Evolutionary conservation across 2,113 vertebrate genomes (phyloP), one percentile per base, ranked within the genome.

Genomic region (Gobio gobio): DNA sequence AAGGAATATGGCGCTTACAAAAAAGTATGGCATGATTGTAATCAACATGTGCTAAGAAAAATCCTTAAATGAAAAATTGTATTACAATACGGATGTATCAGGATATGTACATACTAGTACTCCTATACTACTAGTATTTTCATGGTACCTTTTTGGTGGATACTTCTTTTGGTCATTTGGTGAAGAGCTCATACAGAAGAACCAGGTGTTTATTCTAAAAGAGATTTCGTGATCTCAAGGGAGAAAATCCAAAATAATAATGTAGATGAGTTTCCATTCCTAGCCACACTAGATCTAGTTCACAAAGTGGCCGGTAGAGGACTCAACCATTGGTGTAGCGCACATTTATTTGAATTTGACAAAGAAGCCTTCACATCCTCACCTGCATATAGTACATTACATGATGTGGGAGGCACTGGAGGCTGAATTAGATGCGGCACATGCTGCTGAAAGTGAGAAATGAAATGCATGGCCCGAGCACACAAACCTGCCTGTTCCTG

Each of bases 241-340:
- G 72, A 77, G 29, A 56, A 40, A 36, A 85, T 58, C 10, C 73
- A 83, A 86, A 82, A 68, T 63, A 88, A 86, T 88, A 88, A 86
- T 88, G 24, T 85, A 40, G 20, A 74, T 26, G 70, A 74, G 70
- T 85, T 87, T 68, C 77, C 76, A 80, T 70, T 56, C 83, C 66
- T 74, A 78, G 47, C 16, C 77, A 59, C 8, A 66, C 45, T 9
- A 73, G 26, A 33, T 33, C 84, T 58, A 47, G 63, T 77, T 83
- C 56, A n/a, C 14, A 10, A 54, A 63, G 74, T 14, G 0, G 12
- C 51, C 72, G 14, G 24, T 76, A 63, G 66, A 85, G 43, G 51
- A 85, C 40, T 68, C 5, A 81, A 10, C 8, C 56, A 84, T 56
- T 18, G 0, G 0, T 51, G 68, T 61, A 10, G 78, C 36, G 75